Base-by-base conservation (phyloP, 2,888 invertebrate species). In the Diaperis boleti region DNA sequence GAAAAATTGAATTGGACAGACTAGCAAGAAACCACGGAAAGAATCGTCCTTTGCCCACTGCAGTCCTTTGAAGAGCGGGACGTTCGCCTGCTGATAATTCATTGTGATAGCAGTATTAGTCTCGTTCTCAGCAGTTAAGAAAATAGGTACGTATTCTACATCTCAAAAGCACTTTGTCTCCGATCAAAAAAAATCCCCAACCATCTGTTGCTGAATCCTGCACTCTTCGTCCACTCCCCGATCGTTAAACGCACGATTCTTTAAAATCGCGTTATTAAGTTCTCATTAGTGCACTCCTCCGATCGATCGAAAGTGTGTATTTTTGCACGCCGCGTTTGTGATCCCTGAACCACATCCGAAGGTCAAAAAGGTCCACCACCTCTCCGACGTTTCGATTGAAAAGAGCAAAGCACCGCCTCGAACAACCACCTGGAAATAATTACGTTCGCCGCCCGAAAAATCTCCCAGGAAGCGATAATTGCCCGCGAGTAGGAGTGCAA, bases 181-280 rank as follows among this genome's bases (percentile, higher is more conserved):
- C n/a, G n/a, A n/a, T n/a, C n/a, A n/a, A n/a, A n/a, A n/a, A 22
- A 22, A 22, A 6, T 33, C 11, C 11, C 33, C 11, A 5, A 33
- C 33, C 33, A 33, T 33, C 33, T 33, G 33, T 10, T 33, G 33
- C 11, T n/a, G n/a, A n/a, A 33, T n/a, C n/a, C 33, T 13, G 8
- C 11, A 26, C n/a, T 26, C 26, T 26, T 11, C 33, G n/a, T 33
- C 13, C 52, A 52, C 45, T 22, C 45, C 44, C 18, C 26, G 55
- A 31, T 55, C 44, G 56, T 44, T 56, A 44, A 42, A 42, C 29
- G 31, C 41, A 55, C 11, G 56, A 56, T 31, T 56, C 26, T 47
- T 47, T 47, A 14, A 14, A 15, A 26, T 22, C 31, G 26, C 31
- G 47, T 47, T 47, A 47, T 47, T 47, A 47, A 47, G 47, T 47